phyloP scores from a whole-genome alignment of 2,888 invertebrate genomes.

The Harpagoxenus sublaevis region DNA sequence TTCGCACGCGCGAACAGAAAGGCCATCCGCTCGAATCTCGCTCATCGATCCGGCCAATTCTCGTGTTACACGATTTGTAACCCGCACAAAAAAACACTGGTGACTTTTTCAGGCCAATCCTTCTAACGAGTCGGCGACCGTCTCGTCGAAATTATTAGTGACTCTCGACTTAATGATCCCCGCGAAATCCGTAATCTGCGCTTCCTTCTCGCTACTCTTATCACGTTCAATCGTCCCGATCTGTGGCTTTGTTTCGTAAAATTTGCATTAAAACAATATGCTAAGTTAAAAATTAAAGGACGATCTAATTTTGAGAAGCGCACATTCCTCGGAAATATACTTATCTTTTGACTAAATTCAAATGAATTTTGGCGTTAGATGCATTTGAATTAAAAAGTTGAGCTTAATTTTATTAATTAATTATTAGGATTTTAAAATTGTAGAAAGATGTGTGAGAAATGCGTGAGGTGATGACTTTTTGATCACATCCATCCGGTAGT shows the following conservation, averaged over 20 bases:
- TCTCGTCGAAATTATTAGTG: constrained; percentile 67
- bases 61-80: constrained; percentile 27
- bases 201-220: constrained; percentile 56
- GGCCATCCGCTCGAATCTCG: constrained; percentile 36
- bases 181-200: constrained; percentile 57
- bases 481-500: neutral
- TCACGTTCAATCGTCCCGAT: constrained; percentile 51
- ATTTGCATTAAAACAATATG: neutral
- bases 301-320: neutral
- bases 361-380: neutral
- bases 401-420: neutral
- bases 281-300: neutral
- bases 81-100: constrained; percentile 57
- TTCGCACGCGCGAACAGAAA: constrained; percentile 20
- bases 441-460: neutral
- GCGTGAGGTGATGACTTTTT: neutral
- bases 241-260: neutral
- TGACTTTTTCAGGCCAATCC: constrained; percentile 57
- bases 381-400: neutral
- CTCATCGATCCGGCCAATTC: constrained; percentile 13
- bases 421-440: neutral
- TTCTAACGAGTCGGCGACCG: constrained; percentile 65
- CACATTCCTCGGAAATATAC: neutral
- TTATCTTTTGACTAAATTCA: neutral
- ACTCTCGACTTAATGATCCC: constrained; percentile 64